Percentiles rank a stretch among this genome's conserved stretches.
Evolutionary conservation across 2,113 vertebrate genomes (phyloP).

Genomic region (Proteles cristata): DNA sequence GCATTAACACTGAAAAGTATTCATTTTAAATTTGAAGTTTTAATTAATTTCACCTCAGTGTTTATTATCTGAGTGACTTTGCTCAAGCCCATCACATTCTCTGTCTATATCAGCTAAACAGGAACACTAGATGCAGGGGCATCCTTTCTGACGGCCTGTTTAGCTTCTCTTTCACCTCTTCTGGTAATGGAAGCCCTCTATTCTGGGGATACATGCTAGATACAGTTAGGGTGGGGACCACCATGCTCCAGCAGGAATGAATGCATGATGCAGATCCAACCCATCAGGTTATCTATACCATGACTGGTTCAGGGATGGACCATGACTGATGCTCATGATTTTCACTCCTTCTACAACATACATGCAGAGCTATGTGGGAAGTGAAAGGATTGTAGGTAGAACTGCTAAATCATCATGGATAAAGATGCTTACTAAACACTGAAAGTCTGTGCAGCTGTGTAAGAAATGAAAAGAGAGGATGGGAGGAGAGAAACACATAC

Average conservation of each 20-base stretch:
- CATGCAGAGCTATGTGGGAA: not conserved
- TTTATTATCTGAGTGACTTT: not conserved
- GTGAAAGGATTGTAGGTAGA: not conserved
- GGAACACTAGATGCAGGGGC: not conserved
- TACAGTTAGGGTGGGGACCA: not conserved
- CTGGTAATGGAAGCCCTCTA: not conserved
- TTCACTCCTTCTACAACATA: not conserved
- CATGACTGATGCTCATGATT: not conserved
- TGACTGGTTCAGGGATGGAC: not conserved
- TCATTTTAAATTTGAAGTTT: not conserved
- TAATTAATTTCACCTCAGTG: not conserved
- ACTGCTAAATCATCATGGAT: not conserved
- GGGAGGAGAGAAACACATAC: not conserved
- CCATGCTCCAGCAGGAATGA: not conserved
- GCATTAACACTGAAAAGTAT: not conserved
- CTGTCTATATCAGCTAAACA: rapidly evolving
- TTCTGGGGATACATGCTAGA: not conserved
- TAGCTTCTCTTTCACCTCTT: not conserved
- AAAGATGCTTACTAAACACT: not conserved
- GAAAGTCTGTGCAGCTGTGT: not conserved
- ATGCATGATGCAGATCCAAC: not conserved
- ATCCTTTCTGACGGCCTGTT: not conserved
- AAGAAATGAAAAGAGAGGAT: not conserved
- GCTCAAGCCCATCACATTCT: not conserved
- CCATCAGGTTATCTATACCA: too few relatives aligned